Evolutionary conservation across 2,797 vertebrate species (phyloP).

Genomic region (Hippocampus kuda): DNA sequence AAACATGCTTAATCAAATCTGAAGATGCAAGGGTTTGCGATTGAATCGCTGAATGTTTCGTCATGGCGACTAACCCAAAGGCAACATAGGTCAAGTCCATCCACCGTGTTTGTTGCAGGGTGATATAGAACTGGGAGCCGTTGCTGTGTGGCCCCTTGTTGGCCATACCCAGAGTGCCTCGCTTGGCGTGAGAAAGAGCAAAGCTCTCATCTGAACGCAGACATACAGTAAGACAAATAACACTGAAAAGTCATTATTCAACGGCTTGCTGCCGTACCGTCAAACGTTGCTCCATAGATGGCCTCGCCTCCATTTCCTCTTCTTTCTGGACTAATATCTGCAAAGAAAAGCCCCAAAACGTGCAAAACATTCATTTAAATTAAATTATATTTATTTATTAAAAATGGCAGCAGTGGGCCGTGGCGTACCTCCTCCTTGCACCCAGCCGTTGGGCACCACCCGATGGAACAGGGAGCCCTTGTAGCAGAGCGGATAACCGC

Average conservation of each 20-base stretch:
- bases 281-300: constrained; percentile 80
- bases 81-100: constrained; percentile 81
- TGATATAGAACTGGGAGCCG: constrained; percentile 83
- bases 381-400: not conserved
- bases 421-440: constrained; percentile 82
- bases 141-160: constrained; percentile 82
- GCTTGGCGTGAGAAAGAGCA: constrained; percentile 71
- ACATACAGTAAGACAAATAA: not conserved
- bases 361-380: too few species aligned
- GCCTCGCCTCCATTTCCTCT: constrained; percentile 76
- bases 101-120: constrained; percentile 73
- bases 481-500: constrained; percentile 67
- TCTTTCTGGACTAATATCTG: constrained; percentile 72
- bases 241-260: not conserved
- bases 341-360: constrained; percentile 11
- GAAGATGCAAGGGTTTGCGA: not conserved
- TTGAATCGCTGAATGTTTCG: not conserved
- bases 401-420: not conserved
- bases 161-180: constrained; percentile 77
- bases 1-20: constrained; percentile 14
- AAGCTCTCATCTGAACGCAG: constrained; percentile 77
- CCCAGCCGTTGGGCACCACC: constrained; percentile 78
- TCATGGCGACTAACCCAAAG: constrained; percentile 74
- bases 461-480: constrained; percentile 78
- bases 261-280: constrained; percentile 59